Base-by-base conservation (phyloP, 2,888 invertebrate species). In the Oxystoma pomonae region DNA sequence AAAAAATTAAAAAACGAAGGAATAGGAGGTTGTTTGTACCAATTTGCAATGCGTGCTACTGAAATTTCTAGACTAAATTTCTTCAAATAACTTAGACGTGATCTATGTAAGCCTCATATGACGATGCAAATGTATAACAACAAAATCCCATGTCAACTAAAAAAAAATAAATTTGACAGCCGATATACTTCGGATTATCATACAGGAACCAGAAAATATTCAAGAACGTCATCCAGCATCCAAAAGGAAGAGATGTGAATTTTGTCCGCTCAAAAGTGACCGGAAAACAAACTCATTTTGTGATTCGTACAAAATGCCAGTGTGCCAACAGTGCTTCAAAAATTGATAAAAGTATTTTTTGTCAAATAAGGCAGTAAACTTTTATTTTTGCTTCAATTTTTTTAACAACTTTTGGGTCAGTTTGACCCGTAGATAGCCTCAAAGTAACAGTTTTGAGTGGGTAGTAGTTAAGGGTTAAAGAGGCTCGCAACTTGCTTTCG, bases 401-500 rank as follows among this genome's bases (percentile, higher is more conserved):
- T 19, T 19, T 55, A 7, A 7, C 12, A 35, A 3, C 3, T 7
- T 3, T 35, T 57, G 61, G 61, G 35, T 61, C 61, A 51, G 9
- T 57, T 17, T 22, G 57, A 61, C 61, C 57, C 57, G 50, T 20
- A 21, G 20, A 20, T 61, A 61, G 57, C 57, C 21, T 49, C 22
- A 35, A 20, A 21, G 61, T 20, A 57, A 61, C 56, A 22, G 18
- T 35, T 35, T 57, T 61, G 49, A 19, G 61, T 20, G 35, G 50
- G 61, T 61, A 61, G 56, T 35, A 61, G 49, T 61, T 61, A 61
- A 21, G 61, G 49, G 61, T 61, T 61, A 58, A n/a, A n/a, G n/a
- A n/a, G n/a, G n/a, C n/a, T n/a, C n/a, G n/a, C n/a, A n/a, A n/a
- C n/a, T n/a, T n/a, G n/a, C n/a, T n/a, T n/a, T n/a, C n/a, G n/a